A percentile compares a stretch with the other conserved stretches of the same genome.
phyloP scores from a whole-genome alignment of 2,888 invertebrate species.

The Lasioglossum villosulum region DNA sequence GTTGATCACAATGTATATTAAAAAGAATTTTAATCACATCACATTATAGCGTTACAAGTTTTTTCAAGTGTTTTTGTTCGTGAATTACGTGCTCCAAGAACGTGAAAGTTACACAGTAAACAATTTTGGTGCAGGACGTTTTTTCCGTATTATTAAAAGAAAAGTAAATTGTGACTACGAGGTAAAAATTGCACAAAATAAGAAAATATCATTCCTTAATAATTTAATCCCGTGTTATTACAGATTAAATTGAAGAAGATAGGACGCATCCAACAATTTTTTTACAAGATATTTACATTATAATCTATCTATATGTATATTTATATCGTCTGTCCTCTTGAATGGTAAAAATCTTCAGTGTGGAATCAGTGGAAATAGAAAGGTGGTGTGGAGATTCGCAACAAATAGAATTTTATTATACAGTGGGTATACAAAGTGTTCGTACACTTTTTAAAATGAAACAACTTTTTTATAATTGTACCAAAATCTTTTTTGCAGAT shows the following conservation, averaged over 20 bases:
- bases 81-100: slow-evolving; percentile 31
- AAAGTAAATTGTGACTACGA: not conserved
- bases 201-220: not conserved
- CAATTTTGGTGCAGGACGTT: slow-evolving; percentile 50
- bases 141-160: slow-evolving; percentile 3
- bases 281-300: slow-evolving; percentile 19
- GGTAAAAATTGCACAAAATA: slow-evolving; percentile 57
- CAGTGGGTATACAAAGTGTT: too few relatives aligned
- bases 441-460: too few relatives aligned
- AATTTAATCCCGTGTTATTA: slow-evolving; percentile 8
- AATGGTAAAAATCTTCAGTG: too few relatives aligned
- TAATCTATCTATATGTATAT: not conserved
- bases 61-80: slow-evolving; percentile 35
- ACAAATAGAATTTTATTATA: too few relatives aligned
- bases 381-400: too few relatives aligned
- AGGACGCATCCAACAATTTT: slow-evolving; percentile 20
- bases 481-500: too few relatives aligned
- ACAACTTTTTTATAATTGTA: too few relatives aligned
- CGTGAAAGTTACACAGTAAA: slow-evolving; percentile 56
- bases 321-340: too few relatives aligned
- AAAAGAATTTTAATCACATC: slow-evolving; percentile 52
- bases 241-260: not conserved
- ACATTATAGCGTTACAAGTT: slow-evolving; percentile 52
- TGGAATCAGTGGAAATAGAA: too few relatives aligned
- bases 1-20: slow-evolving; percentile 47